Evolutionary conservation across 2,888 invertebrate species (phyloP).

Genomic region (Cepaea hortensis): DNA sequence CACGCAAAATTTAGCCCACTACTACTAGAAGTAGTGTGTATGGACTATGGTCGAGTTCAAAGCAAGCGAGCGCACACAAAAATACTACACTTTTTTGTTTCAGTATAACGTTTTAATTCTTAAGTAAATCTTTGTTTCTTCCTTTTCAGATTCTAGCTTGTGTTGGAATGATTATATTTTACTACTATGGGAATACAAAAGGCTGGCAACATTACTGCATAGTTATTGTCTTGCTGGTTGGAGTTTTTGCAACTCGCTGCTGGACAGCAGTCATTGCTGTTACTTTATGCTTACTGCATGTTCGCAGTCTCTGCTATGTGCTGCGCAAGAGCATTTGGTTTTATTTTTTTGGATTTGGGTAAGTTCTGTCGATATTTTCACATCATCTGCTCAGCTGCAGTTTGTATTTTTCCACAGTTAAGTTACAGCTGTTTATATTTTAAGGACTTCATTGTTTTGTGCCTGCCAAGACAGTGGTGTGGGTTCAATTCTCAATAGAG

Average conservation of each 20-base stretch:
- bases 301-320: constrained; percentile 89
- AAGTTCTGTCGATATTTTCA: constrained; percentile 61
- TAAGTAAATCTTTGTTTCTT: neutral
- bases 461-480: too few species aligned
- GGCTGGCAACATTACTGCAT: constrained; percentile 84
- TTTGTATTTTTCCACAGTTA: too few species aligned
- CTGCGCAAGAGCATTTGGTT: constrained; percentile 81
- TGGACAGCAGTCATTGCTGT: constrained; percentile 91
- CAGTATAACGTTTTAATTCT: too few species aligned
- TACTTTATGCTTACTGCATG: constrained; percentile 87
- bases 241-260: constrained; percentile 87
- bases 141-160: constrained; percentile 66
- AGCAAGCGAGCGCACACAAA: too few species aligned
- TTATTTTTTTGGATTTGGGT: constrained; percentile 70
- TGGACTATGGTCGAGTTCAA: too few species aligned
- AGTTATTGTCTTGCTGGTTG: constrained; percentile 83
- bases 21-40: too few species aligned
- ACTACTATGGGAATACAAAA: constrained; percentile 65
- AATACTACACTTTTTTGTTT: too few species aligned
- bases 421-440: too few species aligned
- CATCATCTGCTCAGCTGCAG: neutral
- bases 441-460: too few species aligned
- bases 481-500: too few species aligned
- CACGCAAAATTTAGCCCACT: too few species aligned
- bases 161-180: constrained; percentile 86